These are phyloP conservation scores for Xanthostigma xanthostigma DNA, from an alignment of 2,888 invertebrate genomes.

Conservation along the genomic window DNA sequence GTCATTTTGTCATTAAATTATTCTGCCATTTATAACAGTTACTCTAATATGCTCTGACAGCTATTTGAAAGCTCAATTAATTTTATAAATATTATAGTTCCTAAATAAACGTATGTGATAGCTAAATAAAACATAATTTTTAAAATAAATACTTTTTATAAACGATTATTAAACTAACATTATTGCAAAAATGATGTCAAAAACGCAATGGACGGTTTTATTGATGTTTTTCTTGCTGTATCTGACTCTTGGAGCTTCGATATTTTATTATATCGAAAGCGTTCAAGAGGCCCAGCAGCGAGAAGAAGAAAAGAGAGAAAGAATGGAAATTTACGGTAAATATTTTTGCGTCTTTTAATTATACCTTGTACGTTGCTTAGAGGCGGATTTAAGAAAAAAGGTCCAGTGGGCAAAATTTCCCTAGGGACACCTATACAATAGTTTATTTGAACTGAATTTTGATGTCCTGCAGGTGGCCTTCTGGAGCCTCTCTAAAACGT, in stretches of 20 bases:
- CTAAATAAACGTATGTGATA: neutral
- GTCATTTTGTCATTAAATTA: neutral
- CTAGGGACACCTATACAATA: no score
- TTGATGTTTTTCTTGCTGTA: conserved; percentile 61
- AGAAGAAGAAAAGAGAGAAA: conserved; percentile 40
- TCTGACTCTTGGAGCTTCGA: conserved; percentile 66
- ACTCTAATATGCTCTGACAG: neutral
- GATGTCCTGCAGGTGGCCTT: no score
- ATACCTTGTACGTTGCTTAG: neutral
- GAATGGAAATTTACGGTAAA: conserved; percentile 58
- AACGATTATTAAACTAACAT: neutral
- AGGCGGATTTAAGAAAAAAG: no score
- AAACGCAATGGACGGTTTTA: conserved; percentile 63
- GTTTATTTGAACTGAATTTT: no score
- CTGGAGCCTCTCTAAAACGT: no score
- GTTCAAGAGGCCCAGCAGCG: conserved; percentile 48
- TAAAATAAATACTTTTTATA: neutral
- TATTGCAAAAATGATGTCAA: conserved; percentile 52
- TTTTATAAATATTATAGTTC: neutral
- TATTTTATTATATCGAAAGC: conserved; percentile 72
- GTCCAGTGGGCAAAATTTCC: no score
- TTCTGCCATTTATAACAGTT: no score
- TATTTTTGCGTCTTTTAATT: conserved; percentile 13
- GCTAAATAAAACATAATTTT: neutral
- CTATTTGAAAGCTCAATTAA: neutral